phyloP scores from a whole-genome alignment of 1,140 invertebrate species.

The Agrypnia vestita region DNA sequence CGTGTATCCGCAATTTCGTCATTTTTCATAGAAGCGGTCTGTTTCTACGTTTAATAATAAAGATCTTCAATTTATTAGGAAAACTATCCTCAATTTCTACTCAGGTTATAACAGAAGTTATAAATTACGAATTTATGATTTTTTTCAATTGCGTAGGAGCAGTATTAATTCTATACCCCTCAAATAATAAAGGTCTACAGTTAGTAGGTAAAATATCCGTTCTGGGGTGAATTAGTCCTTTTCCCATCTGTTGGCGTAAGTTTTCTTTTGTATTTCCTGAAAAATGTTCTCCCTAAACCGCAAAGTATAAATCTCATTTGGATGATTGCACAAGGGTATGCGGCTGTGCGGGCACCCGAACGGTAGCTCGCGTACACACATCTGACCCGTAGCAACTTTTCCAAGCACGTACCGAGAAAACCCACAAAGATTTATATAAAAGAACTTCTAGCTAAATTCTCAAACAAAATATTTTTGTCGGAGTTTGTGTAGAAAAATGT shows the following conservation, averaged over 20 bases:
- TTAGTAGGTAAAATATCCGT: slow-evolving; percentile 14
- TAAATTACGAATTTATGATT: too few relatives aligned
- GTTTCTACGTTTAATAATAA: too few relatives aligned
- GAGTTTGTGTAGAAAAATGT: slow-evolving; percentile 1
- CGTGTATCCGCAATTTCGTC: too few relatives aligned
- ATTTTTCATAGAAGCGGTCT: too few relatives aligned
- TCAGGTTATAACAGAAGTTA: too few relatives aligned
- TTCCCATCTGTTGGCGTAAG: slow-evolving; percentile 45
- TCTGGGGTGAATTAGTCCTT: slow-evolving; percentile 44
- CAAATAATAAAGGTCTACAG: too few relatives aligned
- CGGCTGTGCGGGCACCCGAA: slow-evolving; percentile 49
- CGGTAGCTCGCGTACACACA: slow-evolving; percentile 47
- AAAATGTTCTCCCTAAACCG: slow-evolving; percentile 53
- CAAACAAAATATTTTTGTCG: slow-evolving; percentile 6
- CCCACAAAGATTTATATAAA: slow-evolving; percentile 25
- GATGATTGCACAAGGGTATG: slow-evolving; percentile 58
- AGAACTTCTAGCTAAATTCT: slow-evolving; percentile 18
- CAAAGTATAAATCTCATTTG: slow-evolving; percentile 61
- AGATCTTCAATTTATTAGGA: too few relatives aligned
- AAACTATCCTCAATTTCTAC: too few relatives aligned
- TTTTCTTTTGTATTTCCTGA: slow-evolving; percentile 54
- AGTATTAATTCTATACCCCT: too few relatives aligned
- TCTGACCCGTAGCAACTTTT: slow-evolving; percentile 41
- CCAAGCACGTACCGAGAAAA: slow-evolving; percentile 23
- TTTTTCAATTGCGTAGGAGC: too few relatives aligned